Conservation (phyloP, 2,113 vertebrate species). For the Parus major region DNA sequence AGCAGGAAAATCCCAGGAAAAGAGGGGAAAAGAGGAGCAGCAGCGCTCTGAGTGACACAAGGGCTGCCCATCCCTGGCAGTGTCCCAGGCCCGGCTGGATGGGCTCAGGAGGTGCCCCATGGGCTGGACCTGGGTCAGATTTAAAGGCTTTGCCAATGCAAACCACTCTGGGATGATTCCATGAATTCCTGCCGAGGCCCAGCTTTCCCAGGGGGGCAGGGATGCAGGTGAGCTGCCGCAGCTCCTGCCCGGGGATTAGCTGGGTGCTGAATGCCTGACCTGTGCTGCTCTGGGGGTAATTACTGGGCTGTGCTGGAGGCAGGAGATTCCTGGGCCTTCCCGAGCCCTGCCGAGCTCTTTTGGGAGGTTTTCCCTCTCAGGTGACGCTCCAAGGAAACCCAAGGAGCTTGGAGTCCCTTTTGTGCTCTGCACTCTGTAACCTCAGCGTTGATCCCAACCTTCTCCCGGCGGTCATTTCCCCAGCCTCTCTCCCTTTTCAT, state of each 20-base stretch:
- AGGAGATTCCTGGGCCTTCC: not conserved
- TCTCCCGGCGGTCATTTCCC: slow-evolving; percentile 39
- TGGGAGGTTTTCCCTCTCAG: not conserved
- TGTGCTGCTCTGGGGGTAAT: not conserved
- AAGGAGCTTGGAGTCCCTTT: not conserved
- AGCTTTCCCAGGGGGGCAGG: not conserved
- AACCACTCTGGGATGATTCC: not conserved
- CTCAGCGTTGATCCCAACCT: slow-evolving; percentile 54
- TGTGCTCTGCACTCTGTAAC: not conserved
- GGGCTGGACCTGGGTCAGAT: no score
- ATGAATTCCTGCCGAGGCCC: no score
- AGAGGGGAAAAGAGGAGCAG: accelerated
- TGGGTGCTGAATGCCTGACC: not conserved
- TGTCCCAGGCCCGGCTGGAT: accelerated
- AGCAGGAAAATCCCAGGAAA: not conserved
- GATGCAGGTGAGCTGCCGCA: not conserved
- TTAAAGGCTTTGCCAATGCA: not conserved
- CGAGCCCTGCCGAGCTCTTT: not conserved
- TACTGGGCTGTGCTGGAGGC: not conserved
- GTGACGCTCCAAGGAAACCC: not conserved
- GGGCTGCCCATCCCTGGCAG: not conserved
- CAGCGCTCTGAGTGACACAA: accelerated
- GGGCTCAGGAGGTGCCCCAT: not conserved
- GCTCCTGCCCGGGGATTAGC: not conserved
- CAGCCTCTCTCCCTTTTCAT: slow-evolving; percentile 52